These are phyloP conservation scores for Drosophila sturtevanti DNA, from an alignment of 1,140 invertebrate species.

Conservation along the genomic window DNA sequence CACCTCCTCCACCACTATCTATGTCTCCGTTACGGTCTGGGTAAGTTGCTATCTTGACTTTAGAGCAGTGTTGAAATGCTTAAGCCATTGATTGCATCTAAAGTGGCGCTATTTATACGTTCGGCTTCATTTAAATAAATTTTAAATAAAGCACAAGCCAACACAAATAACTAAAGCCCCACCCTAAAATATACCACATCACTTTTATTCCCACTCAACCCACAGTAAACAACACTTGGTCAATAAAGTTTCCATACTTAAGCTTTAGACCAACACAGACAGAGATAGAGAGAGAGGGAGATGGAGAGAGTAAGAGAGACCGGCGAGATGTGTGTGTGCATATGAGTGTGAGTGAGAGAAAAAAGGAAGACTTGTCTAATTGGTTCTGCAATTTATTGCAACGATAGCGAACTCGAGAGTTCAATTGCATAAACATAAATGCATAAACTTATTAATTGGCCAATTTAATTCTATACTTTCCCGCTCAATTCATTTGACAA, in stretches of 20 bases:
- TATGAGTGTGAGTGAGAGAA: no score
- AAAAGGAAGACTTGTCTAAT: not conserved
- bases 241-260: slow-evolving; percentile 55
- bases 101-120: slow-evolving; percentile 79
- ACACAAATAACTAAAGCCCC: slow-evolving; percentile 6
- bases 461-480: slow-evolving; percentile 1
- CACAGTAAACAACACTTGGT: slow-evolving; percentile 36
- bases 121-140: slow-evolving; percentile 76
- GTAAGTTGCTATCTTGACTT: slow-evolving; percentile 56
- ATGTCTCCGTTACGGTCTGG: slow-evolving; percentile 21
- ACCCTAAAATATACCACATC: not conserved
- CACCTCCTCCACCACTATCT: not conserved
- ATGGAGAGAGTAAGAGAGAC: not conserved
- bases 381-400: slow-evolving; percentile 5
- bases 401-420: not conserved
- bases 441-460: slow-evolving; percentile 1
- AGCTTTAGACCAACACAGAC: slow-evolving; percentile 34
- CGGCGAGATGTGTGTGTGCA: no score
- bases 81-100: slow-evolving; percentile 80
- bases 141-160: slow-evolving; percentile 72
- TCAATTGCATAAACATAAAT: slow-evolving; percentile 2
- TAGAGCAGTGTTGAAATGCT: slow-evolving; percentile 69
- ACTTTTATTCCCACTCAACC: not conserved
- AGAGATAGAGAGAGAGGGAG: not conserved
- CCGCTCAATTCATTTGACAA: slow-evolving; percentile 34